Conservation (phyloP, 2,888 invertebrate species). For the Choristoneura rosaceana region DNA sequence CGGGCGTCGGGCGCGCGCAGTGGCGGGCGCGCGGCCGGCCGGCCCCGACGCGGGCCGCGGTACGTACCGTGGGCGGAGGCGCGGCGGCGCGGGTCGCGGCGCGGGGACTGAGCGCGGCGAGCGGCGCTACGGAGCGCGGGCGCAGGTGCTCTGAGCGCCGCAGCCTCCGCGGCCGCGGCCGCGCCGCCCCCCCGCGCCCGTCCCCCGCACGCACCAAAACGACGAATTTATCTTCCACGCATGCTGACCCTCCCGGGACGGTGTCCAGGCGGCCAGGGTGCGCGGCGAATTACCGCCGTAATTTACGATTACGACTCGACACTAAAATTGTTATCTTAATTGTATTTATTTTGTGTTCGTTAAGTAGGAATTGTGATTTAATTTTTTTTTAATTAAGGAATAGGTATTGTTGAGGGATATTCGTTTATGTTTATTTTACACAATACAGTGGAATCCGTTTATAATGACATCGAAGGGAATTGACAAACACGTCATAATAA, state of each 20-base stretch:
- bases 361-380: neutral
- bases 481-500: too few relatives aligned
- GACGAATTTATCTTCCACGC: slow-evolving; percentile 83
- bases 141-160: slow-evolving; percentile 90
- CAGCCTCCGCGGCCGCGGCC: slow-evolving; percentile 87
- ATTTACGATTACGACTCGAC: slow-evolving; percentile 32
- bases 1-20: slow-evolving; percentile 67
- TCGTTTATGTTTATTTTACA: neutral
- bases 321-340: slow-evolving; percentile 22
- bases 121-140: slow-evolving; percentile 86
- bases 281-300: slow-evolving; percentile 27
- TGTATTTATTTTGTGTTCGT: slow-evolving; percentile 13
- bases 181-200: slow-evolving; percentile 77
- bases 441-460: too few relatives aligned
- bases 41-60: slow-evolving; percentile 81
- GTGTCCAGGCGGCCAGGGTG: slow-evolving; percentile 57
- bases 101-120: slow-evolving; percentile 81
- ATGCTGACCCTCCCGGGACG: slow-evolving; percentile 79
- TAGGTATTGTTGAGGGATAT: neutral
- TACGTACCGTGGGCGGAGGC: slow-evolving; percentile 83
- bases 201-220: slow-evolving; percentile 81
- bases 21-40: slow-evolving; percentile 82
- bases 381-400: neutral
- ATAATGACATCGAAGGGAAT: too few relatives aligned
- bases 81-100: slow-evolving; percentile 72